phyloP scores from a whole-genome alignment of 2,888 invertebrate species.

The Steromphala cineraria region DNA sequence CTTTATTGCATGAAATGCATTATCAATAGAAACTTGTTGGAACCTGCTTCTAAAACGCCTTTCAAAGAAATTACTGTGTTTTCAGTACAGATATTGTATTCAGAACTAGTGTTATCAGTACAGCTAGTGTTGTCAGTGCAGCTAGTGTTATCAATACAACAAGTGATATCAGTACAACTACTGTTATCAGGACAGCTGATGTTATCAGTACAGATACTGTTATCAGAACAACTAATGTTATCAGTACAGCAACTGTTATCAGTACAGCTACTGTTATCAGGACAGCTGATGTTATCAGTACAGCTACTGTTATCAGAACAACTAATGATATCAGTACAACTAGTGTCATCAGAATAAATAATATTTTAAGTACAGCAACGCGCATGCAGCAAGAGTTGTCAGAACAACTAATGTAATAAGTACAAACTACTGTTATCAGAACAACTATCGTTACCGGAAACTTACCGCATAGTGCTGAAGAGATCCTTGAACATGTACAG shows the following conservation, averaged over 20 bases:
- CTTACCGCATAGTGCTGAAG: constrained; percentile 76
- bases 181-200: not conserved
- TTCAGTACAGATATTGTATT: no score
- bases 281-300: not conserved
- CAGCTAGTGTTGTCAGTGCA: not conserved
- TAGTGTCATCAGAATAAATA: no score
- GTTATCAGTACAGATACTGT: not conserved
- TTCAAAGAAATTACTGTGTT: no score
- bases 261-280: not conserved
- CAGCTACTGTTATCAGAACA: not conserved
- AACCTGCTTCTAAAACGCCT: no score
- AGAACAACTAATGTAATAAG: not conserved
- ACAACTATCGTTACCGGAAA: no score
- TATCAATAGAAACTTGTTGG: no score
- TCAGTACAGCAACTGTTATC: not conserved
- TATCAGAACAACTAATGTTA: not conserved
- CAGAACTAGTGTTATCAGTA: no score
- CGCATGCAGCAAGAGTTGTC: no score
- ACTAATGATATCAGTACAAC: not conserved
- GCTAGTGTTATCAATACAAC: not conserved
- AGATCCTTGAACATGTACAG: constrained; percentile 87
- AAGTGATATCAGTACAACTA: not conserved
- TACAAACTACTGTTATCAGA: not conserved
- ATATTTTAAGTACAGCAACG: no score
- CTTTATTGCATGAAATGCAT: no score